These are phyloP conservation scores for Muscicapa striata DNA, from an alignment of 2,797 vertebrate genomes.

Conservation along the genomic window DNA sequence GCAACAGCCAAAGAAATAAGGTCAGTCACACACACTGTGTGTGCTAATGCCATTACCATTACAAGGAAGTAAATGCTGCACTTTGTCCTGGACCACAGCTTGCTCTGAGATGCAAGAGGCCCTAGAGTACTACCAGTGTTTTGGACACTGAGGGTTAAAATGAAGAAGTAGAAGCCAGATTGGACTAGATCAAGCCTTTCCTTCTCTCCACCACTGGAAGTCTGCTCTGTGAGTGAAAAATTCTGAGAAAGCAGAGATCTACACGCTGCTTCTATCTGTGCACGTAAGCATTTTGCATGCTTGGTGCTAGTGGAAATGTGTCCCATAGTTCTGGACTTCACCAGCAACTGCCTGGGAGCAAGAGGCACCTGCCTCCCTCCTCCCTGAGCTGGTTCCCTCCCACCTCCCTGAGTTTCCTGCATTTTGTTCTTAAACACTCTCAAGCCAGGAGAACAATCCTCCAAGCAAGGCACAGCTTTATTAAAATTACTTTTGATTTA, in stretches of 20 bases:
- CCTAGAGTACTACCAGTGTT: neutral
- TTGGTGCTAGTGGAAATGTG: neutral
- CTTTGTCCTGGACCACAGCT: neutral
- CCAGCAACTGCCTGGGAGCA: neutral
- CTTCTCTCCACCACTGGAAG: neutral
- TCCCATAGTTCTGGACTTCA: neutral
- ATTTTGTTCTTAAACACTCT: neutral
- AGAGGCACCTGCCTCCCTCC: neutral
- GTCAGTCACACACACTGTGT: neutral
- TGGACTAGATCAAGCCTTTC: accelerated
- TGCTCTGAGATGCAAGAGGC: neutral
- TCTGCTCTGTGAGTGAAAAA: neutral
- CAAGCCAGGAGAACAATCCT: neutral
- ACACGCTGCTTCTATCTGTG: neutral
- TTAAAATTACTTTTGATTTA: slow-evolving; percentile 2
- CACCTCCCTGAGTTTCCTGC: neutral
- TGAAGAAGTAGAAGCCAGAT: neutral
- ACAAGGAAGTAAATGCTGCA: neutral
- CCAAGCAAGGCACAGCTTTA: slow-evolving; percentile 20
- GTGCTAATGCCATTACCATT: neutral
- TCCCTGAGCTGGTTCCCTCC: neutral
- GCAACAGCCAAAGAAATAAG: neutral
- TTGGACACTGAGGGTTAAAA: neutral
- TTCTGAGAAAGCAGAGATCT: neutral
- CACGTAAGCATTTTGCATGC: accelerated